A percentile compares a stretch with the other conserved stretches of the same genome.
Conservation (phyloP, 2,113 vertebrate genomes). For the Anarrhichthys ocellatus region DNA sequence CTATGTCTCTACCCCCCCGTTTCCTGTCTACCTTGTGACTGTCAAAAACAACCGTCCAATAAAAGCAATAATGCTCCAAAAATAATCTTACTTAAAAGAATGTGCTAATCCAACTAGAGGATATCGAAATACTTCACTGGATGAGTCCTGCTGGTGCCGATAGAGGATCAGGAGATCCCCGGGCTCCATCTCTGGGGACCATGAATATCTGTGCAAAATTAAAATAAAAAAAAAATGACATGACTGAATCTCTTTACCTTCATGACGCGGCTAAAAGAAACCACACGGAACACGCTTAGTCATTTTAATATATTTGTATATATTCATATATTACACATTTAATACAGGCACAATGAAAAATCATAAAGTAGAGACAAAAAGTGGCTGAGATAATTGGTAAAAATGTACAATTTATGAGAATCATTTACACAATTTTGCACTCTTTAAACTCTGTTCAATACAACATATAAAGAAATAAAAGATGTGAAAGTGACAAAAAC, state of each 20-base stretch:
- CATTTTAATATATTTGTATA: conserved; percentile 87
- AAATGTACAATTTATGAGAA: conserved; percentile 93
- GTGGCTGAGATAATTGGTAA: conserved; percentile 86
- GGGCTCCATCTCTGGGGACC: too few species aligned
- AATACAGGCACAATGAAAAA: conserved; percentile 89
- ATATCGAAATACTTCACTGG: background rate
- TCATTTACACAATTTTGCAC: conserved; percentile 88
- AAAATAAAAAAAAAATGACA: too few species aligned
- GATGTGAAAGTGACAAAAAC: conserved; percentile 46
- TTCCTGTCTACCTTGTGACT: background rate
- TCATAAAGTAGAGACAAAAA: conserved; percentile 84
- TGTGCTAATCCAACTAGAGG: background rate
- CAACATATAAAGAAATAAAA: conserved; percentile 85
- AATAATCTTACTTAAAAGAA: background rate
- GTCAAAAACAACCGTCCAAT: background rate
- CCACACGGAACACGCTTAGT: conserved; percentile 59
- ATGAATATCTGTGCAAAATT: background rate
- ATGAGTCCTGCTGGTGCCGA: background rate
- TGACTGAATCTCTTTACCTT: background rate
- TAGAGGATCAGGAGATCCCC: background rate
- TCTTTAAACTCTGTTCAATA: conserved; percentile 80
- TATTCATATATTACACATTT: conserved; percentile 94
- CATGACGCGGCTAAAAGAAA: conserved; percentile 20
- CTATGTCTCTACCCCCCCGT: background rate
- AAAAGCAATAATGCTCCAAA: background rate